Evolutionary conservation across 1,140 invertebrate species (phyloP).

Genomic region (Riptortus pedestris): DNA sequence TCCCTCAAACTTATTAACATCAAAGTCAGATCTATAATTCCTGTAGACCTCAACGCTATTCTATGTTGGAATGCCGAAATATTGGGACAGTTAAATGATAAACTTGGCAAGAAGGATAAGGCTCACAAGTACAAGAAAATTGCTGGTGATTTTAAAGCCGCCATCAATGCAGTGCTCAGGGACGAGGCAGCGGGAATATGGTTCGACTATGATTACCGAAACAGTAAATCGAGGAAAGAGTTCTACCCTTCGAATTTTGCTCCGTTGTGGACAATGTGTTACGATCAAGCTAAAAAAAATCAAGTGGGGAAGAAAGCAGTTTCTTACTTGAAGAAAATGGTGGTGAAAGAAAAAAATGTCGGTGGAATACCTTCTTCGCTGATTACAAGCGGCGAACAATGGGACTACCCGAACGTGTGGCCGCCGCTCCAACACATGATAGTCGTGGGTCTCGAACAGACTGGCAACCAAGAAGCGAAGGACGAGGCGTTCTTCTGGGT

Average conservation of each 20-base stretch:
- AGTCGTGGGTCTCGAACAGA: slow-evolving; percentile 61
- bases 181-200: slow-evolving; percentile 73
- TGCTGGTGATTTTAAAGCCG: too few species aligned
- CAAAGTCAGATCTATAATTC: slow-evolving; percentile 67
- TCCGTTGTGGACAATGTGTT: slow-evolving; percentile 71
- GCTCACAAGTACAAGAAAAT: slow-evolving; percentile 38
- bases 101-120: slow-evolving; percentile 52
- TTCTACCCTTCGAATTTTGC: slow-evolving; percentile 79
- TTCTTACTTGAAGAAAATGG: slow-evolving; percentile 60
- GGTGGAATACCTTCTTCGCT: slow-evolving; percentile 77
- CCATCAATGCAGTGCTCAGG: slow-evolving; percentile 60
- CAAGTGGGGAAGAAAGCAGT: slow-evolving; percentile 47
- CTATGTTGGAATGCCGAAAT: slow-evolving; percentile 72
- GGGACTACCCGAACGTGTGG: slow-evolving; percentile 94
- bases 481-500: slow-evolving; percentile 62
- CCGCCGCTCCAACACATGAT: slow-evolving; percentile 76
- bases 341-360: slow-evolving; percentile 45
- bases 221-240: slow-evolving; percentile 53
- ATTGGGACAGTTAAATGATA: slow-evolving; percentile 57
- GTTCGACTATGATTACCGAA: slow-evolving; percentile 71
- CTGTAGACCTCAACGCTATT: slow-evolving; percentile 80
- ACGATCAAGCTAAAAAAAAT: slow-evolving; percentile 48
- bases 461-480: slow-evolving; percentile 51
- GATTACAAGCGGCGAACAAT: slow-evolving; percentile 74
- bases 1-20: slow-evolving; percentile 45